Evolutionary conservation across 1,140 invertebrate genomes (phyloP).

Genomic region (Trissolcus basalis): DNA sequence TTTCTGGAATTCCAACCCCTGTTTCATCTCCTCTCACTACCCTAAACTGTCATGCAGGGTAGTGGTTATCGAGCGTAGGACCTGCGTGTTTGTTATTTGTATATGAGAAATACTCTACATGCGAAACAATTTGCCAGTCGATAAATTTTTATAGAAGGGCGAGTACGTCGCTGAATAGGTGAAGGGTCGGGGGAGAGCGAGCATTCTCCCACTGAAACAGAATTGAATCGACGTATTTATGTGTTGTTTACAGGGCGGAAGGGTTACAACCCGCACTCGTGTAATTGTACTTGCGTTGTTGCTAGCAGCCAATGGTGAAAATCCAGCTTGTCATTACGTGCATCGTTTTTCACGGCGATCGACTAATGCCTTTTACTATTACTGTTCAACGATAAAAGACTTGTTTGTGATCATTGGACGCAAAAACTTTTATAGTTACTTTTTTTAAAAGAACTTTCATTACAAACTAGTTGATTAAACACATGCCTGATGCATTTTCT

Average conservation of each 20-base stretch:
- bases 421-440: too few species aligned
- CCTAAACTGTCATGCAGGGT: slow-evolving; percentile 59
- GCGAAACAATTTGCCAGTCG: slow-evolving; percentile 77
- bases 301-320: slow-evolving; percentile 55
- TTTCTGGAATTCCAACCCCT: slow-evolving; percentile 61
- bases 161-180: slow-evolving; percentile 54
- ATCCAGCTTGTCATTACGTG: slow-evolving; percentile 59
- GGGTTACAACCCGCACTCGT: slow-evolving; percentile 70
- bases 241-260: slow-evolving; percentile 72
- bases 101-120: slow-evolving; percentile 62
- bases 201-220: slow-evolving; percentile 67
- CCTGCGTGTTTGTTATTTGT: slow-evolving; percentile 67
- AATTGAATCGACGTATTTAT: slow-evolving; percentile 78
- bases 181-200: slow-evolving; percentile 37
- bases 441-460: too few species aligned
- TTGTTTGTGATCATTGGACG: slow-evolving; percentile 31
- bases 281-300: slow-evolving; percentile 69
- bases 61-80: slow-evolving; percentile 60
- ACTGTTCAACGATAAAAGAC: slow-evolving; percentile 24
- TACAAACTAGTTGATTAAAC: too few species aligned
- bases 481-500: too few species aligned
- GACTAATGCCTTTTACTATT: slow-evolving; percentile 45
- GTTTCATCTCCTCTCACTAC: slow-evolving; percentile 58
- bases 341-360: slow-evolving; percentile 51
- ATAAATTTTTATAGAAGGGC: slow-evolving; percentile 78